Percentiles rank a stretch among this genome's conserved stretches.
Conservation (phyloP, 2,113 vertebrate species). For the Lagopus muta region DNA sequence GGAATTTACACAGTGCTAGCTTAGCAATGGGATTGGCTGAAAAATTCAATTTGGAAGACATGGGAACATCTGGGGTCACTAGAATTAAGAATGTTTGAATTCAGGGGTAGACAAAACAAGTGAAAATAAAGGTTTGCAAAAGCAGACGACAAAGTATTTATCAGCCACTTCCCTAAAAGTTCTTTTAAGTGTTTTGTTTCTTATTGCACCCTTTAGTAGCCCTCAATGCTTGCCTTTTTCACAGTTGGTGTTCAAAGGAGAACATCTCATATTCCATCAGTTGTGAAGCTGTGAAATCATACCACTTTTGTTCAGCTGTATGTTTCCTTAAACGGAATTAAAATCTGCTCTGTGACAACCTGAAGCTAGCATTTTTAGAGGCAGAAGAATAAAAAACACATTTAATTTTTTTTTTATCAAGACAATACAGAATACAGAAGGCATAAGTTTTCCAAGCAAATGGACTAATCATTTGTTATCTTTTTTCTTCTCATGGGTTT, state of each 20-base stretch:
- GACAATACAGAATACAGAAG: not conserved
- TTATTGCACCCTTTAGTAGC: not conserved
- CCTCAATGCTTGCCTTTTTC: not conserved
- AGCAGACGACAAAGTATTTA: not conserved
- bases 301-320: not conserved
- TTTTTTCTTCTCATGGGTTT: not conserved
- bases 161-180: not conserved
- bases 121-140: not conserved
- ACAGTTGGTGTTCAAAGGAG: accelerated
- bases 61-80: not conserved
- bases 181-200: not conserved
- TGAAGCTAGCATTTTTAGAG: not conserved
- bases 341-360: not conserved
- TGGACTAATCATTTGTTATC: not conserved
- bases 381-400: not conserved
- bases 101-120: not conserved
- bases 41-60: not conserved
- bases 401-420: accelerated
- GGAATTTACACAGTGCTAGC: not conserved
- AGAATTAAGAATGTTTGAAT: not conserved
- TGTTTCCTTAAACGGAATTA: not conserved
- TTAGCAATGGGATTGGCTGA: not conserved
- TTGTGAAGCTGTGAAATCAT: not conserved
- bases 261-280: not conserved
- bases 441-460: accelerated